Percentiles rank a stretch among this genome's conserved stretches.
Evolutionary conservation across 1,140 invertebrate species (phyloP).

Genomic region (Atta texana): DNA sequence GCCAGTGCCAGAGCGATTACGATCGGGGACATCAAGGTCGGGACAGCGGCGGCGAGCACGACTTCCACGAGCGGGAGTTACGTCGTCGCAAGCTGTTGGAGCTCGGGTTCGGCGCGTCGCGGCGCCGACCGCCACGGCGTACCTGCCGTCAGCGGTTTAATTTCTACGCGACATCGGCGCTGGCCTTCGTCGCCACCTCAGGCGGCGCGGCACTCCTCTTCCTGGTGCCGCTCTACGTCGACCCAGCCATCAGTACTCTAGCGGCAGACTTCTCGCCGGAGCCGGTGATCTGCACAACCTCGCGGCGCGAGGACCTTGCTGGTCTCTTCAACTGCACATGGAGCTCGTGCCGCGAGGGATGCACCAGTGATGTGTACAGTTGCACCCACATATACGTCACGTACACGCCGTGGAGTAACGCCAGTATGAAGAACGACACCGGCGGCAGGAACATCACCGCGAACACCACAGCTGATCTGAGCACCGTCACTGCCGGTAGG

Average conservation of each 20-base stretch:
- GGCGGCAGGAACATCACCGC: constrained; percentile 49
- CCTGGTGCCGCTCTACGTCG: constrained; percentile 95
- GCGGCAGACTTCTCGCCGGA: constrained; percentile 93
- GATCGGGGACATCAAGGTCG: constrained; percentile 45
- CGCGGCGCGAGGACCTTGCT: constrained; percentile 90
- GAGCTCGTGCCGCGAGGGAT: constrained; percentile 95
- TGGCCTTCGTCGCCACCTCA: constrained; percentile 92
- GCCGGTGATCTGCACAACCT: constrained; percentile 92
- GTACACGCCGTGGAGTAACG: constrained; percentile 87
- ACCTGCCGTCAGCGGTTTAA: constrained; percentile 92
- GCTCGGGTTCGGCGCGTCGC: constrained; percentile 87
- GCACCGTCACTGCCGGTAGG: constrained; percentile 68
- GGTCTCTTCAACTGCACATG: constrained; percentile 94
- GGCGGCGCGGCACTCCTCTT: constrained; percentile 94
- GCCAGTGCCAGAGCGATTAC: constrained; percentile 71
- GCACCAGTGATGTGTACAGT: constrained; percentile 94
- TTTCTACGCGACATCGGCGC: constrained; percentile 92
- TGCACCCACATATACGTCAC: constrained; percentile 95
- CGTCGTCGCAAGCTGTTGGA: constrained; percentile 90
- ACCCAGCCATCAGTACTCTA: constrained; percentile 95
- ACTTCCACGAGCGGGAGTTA: constrained; percentile 88
- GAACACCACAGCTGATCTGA: constrained; percentile 40
- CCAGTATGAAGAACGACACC: constrained; percentile 70
- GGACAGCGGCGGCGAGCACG: constrained; percentile 57
- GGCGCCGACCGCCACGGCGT: constrained; percentile 87